A percentile compares a stretch with the other conserved stretches of the same genome.
Conservation (phyloP, 2,888 invertebrate genomes). For the Harmothoe impar region DNA sequence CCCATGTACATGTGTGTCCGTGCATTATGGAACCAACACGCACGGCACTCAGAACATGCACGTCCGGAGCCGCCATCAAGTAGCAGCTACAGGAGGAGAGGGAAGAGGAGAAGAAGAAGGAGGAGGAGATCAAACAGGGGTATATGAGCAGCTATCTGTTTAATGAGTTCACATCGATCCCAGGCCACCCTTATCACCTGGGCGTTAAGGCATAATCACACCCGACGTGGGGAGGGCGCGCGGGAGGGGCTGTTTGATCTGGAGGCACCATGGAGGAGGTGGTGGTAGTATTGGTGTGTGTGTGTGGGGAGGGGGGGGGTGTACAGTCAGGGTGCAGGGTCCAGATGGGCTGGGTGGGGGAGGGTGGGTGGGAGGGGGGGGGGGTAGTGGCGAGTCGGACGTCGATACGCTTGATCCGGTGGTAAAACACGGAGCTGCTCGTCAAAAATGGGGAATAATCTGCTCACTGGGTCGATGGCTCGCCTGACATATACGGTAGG, state of each 20-base stretch:
- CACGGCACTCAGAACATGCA: not conserved
- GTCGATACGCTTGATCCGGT: constrained; percentile 57
- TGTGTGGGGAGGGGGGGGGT: not conserved
- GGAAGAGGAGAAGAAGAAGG: not conserved
- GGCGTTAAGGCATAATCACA: constrained; percentile 52
- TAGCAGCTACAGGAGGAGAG: not conserved
- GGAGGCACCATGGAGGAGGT: not conserved
- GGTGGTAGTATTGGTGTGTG: no score
- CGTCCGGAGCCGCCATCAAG: not conserved
- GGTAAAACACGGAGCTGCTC: constrained; percentile 53
- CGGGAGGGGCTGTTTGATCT: constrained; percentile 37
- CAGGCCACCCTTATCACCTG: constrained; percentile 49
- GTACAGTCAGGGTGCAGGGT: not conserved
- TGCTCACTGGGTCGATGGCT: constrained; percentile 35
- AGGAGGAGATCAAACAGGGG: constrained; percentile 51
- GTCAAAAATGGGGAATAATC: constrained; percentile 53
- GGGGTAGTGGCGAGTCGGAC: not conserved
- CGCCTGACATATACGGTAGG: constrained; percentile 38
- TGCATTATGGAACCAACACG: not conserved
- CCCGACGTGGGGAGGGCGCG: not conserved
- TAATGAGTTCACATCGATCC: constrained; percentile 62
- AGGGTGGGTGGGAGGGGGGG: not conserved
- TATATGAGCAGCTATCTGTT: constrained; percentile 61
- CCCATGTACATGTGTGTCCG: not conserved
- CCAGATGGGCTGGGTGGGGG: not conserved